Percentiles rank a stretch among this genome's conserved stretches.
Evolutionary conservation across 92 coral and sea anemone genomes (phyloP).

Genomic region (Heteractis magnifica): DNA sequence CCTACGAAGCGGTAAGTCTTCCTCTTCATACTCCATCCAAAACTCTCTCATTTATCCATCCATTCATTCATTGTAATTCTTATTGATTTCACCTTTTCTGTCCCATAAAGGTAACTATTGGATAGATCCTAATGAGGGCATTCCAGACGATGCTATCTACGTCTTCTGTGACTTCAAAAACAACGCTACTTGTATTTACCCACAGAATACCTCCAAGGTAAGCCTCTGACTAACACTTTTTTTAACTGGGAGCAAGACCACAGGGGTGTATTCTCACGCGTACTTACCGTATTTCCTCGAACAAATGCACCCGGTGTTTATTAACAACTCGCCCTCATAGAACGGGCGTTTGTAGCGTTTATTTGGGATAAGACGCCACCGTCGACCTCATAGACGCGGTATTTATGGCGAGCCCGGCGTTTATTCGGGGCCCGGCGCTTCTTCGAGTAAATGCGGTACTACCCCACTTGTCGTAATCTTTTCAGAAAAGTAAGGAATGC

Average conservation of each 20-base stretch:
- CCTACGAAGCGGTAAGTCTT: conserved; percentile 60
- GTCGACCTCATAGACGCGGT: no score
- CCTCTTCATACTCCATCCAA: not conserved
- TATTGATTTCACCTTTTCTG: not conserved
- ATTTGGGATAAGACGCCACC: no score
- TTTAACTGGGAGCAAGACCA: no score
- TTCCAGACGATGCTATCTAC: conserved; percentile 74
- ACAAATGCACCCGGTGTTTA: no score
- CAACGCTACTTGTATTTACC: conserved; percentile 84
- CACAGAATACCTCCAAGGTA: conserved; percentile 57
- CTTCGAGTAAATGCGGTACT: no score
- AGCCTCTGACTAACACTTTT: not conserved
- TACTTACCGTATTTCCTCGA: conserved; percentile 31
- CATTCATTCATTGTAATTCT: not conserved
- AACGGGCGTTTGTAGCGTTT: no score
- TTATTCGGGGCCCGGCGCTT: no score
- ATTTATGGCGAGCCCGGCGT: no score
- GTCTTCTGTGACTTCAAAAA: conserved; percentile 88
- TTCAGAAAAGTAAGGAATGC: no score
- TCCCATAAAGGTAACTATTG: conserved; percentile 74
- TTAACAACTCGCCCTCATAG: no score
- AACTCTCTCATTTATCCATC: not conserved
- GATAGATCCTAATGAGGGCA: conserved; percentile 98
- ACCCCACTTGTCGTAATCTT: no score
- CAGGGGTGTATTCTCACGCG: conserved; percentile 59